A percentile compares a stretch with the other conserved stretches of the same genome.
phyloP scores from a whole-genome alignment of 1,140 invertebrate species.

The Tetramorium alpestre region DNA sequence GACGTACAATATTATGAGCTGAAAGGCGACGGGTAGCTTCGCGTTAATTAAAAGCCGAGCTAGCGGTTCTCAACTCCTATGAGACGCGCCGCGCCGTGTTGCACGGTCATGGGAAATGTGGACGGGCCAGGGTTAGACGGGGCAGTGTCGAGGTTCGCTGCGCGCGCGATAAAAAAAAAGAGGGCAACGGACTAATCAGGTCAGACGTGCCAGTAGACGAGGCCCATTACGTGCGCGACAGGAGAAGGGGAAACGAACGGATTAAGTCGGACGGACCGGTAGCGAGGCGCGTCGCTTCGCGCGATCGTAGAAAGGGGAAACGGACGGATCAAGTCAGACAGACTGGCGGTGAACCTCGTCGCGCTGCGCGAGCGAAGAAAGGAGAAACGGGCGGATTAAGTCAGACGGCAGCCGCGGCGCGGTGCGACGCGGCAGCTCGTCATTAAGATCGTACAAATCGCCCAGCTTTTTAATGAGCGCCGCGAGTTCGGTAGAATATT shows the following conservation, averaged over 20 bases:
- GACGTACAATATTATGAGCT: conserved; percentile 61
- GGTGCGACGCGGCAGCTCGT: conserved; percentile 31
- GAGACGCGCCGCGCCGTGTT: not conserved
- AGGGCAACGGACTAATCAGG: not conserved
- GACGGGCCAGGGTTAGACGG: not conserved
- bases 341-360: not conserved
- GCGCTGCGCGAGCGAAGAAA: not conserved
- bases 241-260: not conserved
- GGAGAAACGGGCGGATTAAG: not conserved
- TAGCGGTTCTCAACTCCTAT: not conserved
- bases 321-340: not conserved
- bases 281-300: not conserved
- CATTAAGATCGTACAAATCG: conserved; percentile 78
- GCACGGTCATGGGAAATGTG: conserved; percentile 13
- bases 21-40: conserved; percentile 56
- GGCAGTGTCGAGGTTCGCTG: not conserved
- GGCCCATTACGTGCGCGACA: not conserved
- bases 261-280: not conserved
- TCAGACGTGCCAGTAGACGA: not conserved
- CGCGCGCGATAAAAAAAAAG: conserved; percentile 23
- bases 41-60: conserved; percentile 72
- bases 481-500: conserved; percentile 67
- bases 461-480: conserved; percentile 71
- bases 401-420: not conserved
- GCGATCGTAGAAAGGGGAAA: not conserved